Percentiles rank a stretch among this genome's conserved stretches.
Conservation (phyloP, 2,888 invertebrate genomes). For the Pegoplata infirma region DNA sequence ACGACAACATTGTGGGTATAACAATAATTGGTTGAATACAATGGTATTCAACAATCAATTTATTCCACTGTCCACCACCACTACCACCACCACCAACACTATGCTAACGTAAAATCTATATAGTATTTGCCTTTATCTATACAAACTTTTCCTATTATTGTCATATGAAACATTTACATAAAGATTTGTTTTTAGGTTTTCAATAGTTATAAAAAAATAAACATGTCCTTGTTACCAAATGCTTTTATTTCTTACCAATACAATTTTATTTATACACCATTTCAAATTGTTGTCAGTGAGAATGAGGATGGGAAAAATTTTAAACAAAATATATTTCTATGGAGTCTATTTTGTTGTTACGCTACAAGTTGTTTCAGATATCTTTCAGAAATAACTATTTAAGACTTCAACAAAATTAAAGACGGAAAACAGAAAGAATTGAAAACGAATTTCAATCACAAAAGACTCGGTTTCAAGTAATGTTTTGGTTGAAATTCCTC, state of each 20-base stretch:
- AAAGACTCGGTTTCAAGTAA: no score
- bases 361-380: no score
- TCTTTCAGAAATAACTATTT: no score
- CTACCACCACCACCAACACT: background rate
- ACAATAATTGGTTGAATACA: background rate
- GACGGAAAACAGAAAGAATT: no score
- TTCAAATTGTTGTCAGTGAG: no score
- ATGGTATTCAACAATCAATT: slow-evolving; percentile 5
- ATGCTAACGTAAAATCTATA: background rate
- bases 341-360: no score
- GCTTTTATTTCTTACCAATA: background rate
- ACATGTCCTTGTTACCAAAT: background rate
- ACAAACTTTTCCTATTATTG: slow-evolving; percentile 1
- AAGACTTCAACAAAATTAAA: no score
- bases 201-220: background rate
- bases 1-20: background rate
- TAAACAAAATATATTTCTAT: no score
- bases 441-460: no score
- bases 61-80: background rate
- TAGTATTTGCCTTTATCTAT: background rate
- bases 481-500: no score
- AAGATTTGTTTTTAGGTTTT: background rate
- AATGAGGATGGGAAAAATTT: no score
- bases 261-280: background rate
- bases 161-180: slow-evolving; percentile 5